These are phyloP conservation scores for Danaus plexippus DNA, from an alignment of 1,140 invertebrate genomes.

Conservation along the genomic window DNA sequence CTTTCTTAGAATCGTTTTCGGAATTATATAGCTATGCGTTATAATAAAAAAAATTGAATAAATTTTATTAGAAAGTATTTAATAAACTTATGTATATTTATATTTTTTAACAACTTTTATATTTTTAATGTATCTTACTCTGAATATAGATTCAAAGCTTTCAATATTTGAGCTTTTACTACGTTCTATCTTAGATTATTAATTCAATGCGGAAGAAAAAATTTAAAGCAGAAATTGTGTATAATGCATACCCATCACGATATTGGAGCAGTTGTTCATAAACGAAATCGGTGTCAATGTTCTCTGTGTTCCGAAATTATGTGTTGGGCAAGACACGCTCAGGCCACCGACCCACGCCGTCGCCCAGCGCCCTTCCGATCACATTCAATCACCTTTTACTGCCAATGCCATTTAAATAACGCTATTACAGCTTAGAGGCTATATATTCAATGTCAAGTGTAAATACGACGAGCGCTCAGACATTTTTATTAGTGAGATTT, in stretches of 20 bases:
- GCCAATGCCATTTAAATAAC: conserved; percentile 17
- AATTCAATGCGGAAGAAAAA: not conserved
- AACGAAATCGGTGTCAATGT: conserved; percentile 66
- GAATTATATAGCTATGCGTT: too few species aligned
- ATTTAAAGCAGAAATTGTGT: conserved; percentile 7
- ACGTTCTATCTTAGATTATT: not conserved
- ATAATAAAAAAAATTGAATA: too few species aligned
- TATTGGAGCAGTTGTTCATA: conserved; percentile 46
- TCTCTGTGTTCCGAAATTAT: conserved; percentile 67
- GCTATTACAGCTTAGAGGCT: conserved; percentile 9
- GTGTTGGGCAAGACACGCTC: conserved; percentile 54
- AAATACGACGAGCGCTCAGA: not conserved
- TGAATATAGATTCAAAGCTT: not conserved
- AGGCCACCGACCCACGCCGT: conserved; percentile 37
- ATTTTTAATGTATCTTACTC: conserved; percentile 1
- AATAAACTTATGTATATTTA: too few species aligned
- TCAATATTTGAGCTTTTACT: conserved; percentile 2
- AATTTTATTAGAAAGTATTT: too few species aligned
- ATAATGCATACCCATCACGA: conserved; percentile 13
- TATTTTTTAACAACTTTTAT: too few species aligned
- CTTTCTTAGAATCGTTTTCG: too few species aligned
- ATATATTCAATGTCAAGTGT: conserved; percentile 12
- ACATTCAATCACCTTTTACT: conserved; percentile 35
- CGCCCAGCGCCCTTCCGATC: conserved; percentile 52
- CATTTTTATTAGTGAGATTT: too few species aligned